Conservation (phyloP, 2,113 vertebrate species). For the Thermophis baileyi region DNA sequence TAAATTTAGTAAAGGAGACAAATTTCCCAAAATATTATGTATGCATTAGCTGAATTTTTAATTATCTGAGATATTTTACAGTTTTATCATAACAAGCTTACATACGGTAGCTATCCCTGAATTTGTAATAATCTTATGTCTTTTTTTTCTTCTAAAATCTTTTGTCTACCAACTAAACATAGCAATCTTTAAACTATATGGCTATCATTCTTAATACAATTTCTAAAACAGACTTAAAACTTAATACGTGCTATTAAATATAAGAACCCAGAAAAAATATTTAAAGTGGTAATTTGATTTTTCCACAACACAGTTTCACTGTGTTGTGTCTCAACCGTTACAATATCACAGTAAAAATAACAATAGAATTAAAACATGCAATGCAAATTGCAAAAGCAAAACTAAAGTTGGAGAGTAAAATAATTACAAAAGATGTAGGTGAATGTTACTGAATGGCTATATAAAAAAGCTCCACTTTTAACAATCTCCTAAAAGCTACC, state of each 20-base stretch:
- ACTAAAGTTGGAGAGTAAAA: neutral
- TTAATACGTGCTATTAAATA: neutral
- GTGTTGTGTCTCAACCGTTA: neutral
- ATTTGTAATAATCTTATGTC: neutral
- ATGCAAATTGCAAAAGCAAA: neutral
- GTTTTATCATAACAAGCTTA: neutral
- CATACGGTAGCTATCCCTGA: neutral
- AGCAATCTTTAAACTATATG: neutral
- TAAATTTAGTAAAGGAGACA: too few relatives aligned
- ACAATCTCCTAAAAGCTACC: neutral
- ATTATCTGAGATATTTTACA: neutral
- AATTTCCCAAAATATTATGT: neutral
- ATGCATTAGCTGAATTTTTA: neutral
- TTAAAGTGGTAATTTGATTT: neutral
- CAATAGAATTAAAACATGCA: neutral
- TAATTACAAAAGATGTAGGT: neutral
- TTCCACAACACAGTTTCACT: neutral
- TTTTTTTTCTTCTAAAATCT: neutral
- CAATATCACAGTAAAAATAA: neutral
- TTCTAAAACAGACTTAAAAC: slow-evolving; percentile 5
- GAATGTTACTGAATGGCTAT: neutral
- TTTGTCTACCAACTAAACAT: neutral
- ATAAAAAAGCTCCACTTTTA: neutral
- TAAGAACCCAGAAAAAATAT: neutral
- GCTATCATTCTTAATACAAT: slow-evolving; percentile 14